phyloP scores from a whole-genome alignment of 2,113 vertebrate genomes.

The Oceanodroma tethys region DNA sequence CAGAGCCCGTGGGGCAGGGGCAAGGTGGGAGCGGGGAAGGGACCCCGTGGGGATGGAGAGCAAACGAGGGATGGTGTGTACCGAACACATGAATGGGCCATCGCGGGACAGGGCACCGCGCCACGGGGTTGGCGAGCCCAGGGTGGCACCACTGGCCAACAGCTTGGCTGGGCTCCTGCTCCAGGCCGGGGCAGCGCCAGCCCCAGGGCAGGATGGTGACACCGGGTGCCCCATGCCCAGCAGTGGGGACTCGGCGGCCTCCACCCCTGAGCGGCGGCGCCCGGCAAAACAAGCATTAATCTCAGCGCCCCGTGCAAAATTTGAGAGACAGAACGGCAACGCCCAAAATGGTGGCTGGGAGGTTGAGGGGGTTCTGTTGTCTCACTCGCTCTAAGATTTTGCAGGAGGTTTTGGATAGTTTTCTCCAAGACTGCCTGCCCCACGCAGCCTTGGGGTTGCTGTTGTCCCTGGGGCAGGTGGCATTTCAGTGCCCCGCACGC shows the following conservation, averaged over 20 bases:
- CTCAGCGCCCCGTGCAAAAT: background rate
- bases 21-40: background rate
- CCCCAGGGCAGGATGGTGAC: slow-evolving; percentile 39
- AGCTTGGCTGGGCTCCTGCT: background rate
- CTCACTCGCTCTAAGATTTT: rapidly evolving
- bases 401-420: background rate
- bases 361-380: background rate
- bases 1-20: background rate
- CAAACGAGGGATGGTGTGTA: rapidly evolving
- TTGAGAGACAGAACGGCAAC: background rate
- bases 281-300: background rate
- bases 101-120: background rate
- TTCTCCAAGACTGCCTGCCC: background rate
- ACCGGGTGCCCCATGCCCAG: background rate
- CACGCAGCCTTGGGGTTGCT: rapidly evolving
- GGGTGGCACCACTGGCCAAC: background rate
- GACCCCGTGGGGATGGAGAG: background rate
- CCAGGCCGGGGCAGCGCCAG: background rate
- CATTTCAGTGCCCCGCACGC: rapidly evolving
- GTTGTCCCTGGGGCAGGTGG: rapidly evolving
- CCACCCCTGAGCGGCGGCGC: rapidly evolving
- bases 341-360: background rate
- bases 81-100: background rate
- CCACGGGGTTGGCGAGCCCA: slow-evolving; percentile 58
- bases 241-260: rapidly evolving